Evolutionary conservation across 1,140 invertebrate genomes (phyloP), one percentile per base, ranked within the genome.

Genomic region (Calliphora vicina): DNA sequence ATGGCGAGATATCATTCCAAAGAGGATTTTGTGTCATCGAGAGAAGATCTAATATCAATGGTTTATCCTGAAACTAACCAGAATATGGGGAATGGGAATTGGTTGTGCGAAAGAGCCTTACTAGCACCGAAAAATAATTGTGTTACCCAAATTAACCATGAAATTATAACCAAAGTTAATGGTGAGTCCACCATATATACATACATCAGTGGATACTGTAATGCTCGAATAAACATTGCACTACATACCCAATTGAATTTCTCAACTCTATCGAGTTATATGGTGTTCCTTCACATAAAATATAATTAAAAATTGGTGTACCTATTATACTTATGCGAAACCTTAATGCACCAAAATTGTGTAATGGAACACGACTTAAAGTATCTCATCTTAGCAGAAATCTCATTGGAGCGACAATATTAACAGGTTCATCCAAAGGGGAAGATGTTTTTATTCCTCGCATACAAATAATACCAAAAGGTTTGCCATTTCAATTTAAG

Each of bases 281-380:
- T 72, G 88, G 89, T 85, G 85, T 87, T 42, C 84, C 84, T 82
- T 80, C 74, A 71, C 85, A 87, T 78, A 83, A 85, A 82, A 71
- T 85, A 6, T 29, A 50, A 35, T 81, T 80, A 76, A 85, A 85
- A 86, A 78, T 87, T 82, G 87, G 88, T 10, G 83, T 84, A 10
- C 86, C 86, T 29, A 87, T 92, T n/a, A 91, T 92, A 71, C 84
- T 92, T 82, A 84, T 91, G 2, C 82, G 89, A 82, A 91, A 92
- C 84, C 61, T 88, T 76, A 84, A 88, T 82, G 81, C 86, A 67
- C 87, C 90, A 80, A 85, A 85, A 81, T 81, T 91, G 5, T 91
- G 87, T 80, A 91, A 91, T 85, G 89, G 88, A 25, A 91, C 90
- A n/a, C 57, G 88, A 83, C 80, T 91, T 6, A 25, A 27, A 74